These are phyloP conservation scores for Rhizoglyphus robini DNA, from an alignment of 1,140 invertebrate genomes.

Conservation along the genomic window DNA sequence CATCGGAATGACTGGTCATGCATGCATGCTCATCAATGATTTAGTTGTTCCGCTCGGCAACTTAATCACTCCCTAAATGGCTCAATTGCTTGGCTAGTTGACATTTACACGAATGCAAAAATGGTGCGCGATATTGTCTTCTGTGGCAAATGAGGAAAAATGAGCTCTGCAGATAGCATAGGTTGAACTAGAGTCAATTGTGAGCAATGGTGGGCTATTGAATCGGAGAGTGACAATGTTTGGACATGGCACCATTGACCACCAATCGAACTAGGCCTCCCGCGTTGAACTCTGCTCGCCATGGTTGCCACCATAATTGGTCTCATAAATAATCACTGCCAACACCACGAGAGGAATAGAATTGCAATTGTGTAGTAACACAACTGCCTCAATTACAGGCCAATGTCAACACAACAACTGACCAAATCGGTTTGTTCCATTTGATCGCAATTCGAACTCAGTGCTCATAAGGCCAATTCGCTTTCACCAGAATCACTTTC, in stretches of 20 bases:
- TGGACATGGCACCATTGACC: background rate
- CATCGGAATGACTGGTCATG: background rate
- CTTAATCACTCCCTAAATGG: background rate
- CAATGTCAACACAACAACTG: background rate
- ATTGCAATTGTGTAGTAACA: background rate
- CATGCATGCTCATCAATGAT: background rate
- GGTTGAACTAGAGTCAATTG: background rate
- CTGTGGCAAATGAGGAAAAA: background rate
- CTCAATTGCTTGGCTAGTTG: background rate
- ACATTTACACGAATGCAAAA: background rate
- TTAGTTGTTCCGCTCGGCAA: background rate
- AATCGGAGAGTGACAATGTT: background rate
- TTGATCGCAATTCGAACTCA: too few relatives aligned
- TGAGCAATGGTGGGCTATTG: background rate
- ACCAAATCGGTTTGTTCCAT: background rate
- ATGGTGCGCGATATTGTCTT: background rate
- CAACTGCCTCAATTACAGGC: background rate
- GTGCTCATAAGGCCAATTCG: too few relatives aligned
- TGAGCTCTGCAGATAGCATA: too few relatives aligned
- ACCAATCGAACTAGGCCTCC: background rate
- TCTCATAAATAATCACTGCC: slow-evolving; percentile 3
- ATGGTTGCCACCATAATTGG: slow-evolving; percentile 4
- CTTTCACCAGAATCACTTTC: too few relatives aligned
- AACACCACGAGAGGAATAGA: background rate
- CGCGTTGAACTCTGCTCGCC: too few relatives aligned